These are phyloP conservation scores for Melanotaenia duboulayi DNA, from an alignment of 2,113 vertebrate species.

Conservation along the genomic window DNA sequence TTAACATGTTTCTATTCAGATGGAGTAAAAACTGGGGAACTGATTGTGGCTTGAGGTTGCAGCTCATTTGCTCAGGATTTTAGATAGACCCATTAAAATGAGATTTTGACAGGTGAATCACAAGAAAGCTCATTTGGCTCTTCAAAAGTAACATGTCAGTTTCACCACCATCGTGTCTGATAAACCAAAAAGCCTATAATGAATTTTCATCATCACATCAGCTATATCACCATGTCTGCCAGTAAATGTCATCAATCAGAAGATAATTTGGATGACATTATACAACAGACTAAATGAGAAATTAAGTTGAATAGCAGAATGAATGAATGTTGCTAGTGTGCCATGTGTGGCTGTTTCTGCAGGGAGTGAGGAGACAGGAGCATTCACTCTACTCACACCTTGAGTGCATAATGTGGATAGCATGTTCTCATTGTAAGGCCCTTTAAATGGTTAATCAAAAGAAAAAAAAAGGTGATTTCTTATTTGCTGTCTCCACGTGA, in stretches of 20 bases:
- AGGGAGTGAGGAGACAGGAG: constrained; percentile 6
- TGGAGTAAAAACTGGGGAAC: neutral
- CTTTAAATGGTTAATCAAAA: constrained; percentile 32
- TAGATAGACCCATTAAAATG: neutral
- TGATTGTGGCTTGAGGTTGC: constrained; percentile 3
- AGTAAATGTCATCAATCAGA: constrained; percentile 54
- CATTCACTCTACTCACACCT: constrained; percentile 1
- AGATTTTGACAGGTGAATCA: neutral
- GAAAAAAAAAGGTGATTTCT: constrained; percentile 1
- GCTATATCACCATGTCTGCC: constrained; percentile 11
- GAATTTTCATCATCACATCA: constrained; percentile 30
- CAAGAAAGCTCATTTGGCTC: neutral
- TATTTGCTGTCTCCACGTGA: neutral
- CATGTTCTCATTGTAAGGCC: constrained; percentile 20
- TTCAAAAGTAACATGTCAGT: constrained; percentile 21
- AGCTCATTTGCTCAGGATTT: constrained; percentile 4
- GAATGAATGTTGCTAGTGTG: neutral
- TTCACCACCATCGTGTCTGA: constrained; percentile 21
- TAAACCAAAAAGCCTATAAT: constrained; percentile 16
- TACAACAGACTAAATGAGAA: neutral
- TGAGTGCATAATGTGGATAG: constrained; percentile 1
- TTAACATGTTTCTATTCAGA: constrained; percentile 4
- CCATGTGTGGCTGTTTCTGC: neutral
- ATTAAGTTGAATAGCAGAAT: constrained; percentile 1
- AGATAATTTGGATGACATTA: constrained; percentile 12